Evolutionary conservation across 1,140 invertebrate genomes (phyloP), one percentile per base, ranked within the genome.

Genomic region (Sarcophaga peregrina): DNA sequence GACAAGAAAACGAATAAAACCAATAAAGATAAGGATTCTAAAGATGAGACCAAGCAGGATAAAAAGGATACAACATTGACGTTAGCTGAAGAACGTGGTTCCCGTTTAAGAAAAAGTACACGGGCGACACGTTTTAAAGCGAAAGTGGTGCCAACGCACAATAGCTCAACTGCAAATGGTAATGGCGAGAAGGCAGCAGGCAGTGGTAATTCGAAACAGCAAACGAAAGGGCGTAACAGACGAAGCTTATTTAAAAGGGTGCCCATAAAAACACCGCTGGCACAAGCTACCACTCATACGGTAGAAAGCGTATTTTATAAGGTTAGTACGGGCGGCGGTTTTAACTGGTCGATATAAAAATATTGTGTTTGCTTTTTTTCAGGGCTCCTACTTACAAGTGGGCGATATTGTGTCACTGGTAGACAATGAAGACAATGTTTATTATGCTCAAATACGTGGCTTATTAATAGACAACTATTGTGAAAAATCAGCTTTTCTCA

Each of bases 401-500:
- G 97, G 97, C 8, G 97, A 98, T 89, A 96, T 98, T 87, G 96
- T 98, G 0, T 97, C 96, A 1, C 92, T 98, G 87, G 92, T 95
- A 47, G 96, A 97, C 88, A 90, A 93, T 52, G 94, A 95, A 82
- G 94, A 95, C 80, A 94, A 93, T 76, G 93, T 94, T 74, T 98
- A 95, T 91, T 98, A 97, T 90, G 97, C 96, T 52, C 97, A 98
- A 91, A 95, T 98, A 50, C 92, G 95, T 85, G 97, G 96, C 1
- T 93, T 98, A 81, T 91, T 98, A 37, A 96, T 96, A 10, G 97
- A 98, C 90, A 96, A 97, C 87, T 98, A 96, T 91, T 97, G 96
- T 87, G 96, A 98, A 87, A 98, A 98, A 91, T 97, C 96, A 91
- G 97, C 96, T 8, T 95, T 96, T 8, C 92, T 98, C n/a, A 97